Base-by-base conservation (phyloP, 2,888 invertebrate genomes). In the Argyresthia albistria region DNA sequence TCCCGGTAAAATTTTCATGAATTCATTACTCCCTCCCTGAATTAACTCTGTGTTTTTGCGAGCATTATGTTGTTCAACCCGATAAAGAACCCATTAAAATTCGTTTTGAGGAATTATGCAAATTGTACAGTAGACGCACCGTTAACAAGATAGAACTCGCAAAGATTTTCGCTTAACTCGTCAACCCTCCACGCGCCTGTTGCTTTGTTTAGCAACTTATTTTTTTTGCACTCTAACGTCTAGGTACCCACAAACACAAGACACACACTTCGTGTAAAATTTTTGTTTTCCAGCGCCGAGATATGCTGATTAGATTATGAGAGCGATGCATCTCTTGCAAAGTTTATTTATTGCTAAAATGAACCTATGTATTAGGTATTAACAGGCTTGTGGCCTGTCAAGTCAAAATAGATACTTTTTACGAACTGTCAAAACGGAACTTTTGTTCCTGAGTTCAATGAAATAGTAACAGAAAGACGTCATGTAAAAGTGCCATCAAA, bases 101-200 rank as follows among this genome's bases (percentile, higher is more conserved):
- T 76, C 68, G 74, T 77, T 76, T 70, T 65, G 62, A 71, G 70
- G 73, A 76, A 80, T 83, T 80, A 83, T 81, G 80, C 66, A 80
- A 81, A 82, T 82, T 65, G 70, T 69, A 72, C 73, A 78, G 78
- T 76, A 72, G 80, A 73, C 70, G 71, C 65, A 63, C 25, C 65
- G 63, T 71, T 75, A 77, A 79, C 76, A 75, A 73, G 74, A n/a
- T n/a, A n/a, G n/a, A n/a, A 69, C 63, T 65, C 60, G 68, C 69
- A 72, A 78, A 77, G 76, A 80, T 78, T 80, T 77, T 76, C 70
- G 68, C 67, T 67, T 67, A 80, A 80, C 72, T 80, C 73, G 25
- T 25, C 6, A 6, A 25, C 25, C 69, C 77, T 78, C 78, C 64
- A 57, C 60, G 45, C 6, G 11, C n/a, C 45, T 8, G 45, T 10